Percentiles rank a stretch among this genome's conserved stretches.
These are phyloP conservation scores for Phoenicopterus ruber DNA, from an alignment of 2,113 vertebrate genomes.

Conservation along the genomic window DNA sequence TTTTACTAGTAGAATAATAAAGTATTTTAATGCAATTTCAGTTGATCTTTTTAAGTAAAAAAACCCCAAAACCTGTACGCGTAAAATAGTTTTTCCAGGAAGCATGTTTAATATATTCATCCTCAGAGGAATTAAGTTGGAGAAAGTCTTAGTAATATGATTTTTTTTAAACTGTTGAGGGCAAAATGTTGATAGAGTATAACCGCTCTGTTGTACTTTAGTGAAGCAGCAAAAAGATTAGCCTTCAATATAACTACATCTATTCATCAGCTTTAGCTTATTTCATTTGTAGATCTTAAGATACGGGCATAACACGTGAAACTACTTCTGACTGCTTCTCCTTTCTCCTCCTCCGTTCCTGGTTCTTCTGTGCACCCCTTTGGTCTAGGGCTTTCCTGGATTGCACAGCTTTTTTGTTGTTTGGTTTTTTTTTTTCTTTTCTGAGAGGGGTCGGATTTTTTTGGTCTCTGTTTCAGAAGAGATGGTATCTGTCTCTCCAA, in stretches of 20 bases:
- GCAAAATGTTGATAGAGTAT: not conserved
- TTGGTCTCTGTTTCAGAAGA: not conserved
- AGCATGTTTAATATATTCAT: not conserved
- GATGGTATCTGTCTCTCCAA: not conserved
- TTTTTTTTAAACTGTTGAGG: not conserved
- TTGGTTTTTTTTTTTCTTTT: not conserved
- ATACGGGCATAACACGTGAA: not conserved
- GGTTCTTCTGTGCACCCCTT: not conserved
- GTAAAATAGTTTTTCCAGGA: not conserved
- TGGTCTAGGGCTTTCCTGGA: not conserved
- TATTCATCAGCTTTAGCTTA: not conserved
- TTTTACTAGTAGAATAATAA: not conserved
- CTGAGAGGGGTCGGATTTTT: fast-evolving
- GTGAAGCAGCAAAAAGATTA: not conserved
- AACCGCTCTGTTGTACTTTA: not conserved
- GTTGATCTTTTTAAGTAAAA: not conserved
- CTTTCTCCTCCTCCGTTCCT: not conserved
- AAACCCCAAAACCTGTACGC: no score
- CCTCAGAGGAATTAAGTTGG: not conserved
- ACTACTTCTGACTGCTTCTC: not conserved
- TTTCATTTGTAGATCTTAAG: not conserved
- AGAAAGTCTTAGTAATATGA: not conserved
- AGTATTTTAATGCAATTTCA: not conserved
- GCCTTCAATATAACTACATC: not conserved
- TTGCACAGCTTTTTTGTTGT: not conserved